Evolutionary conservation across 1,140 invertebrate genomes (phyloP), one percentile per base, ranked within the genome.

Genomic region (Lasioglossum baleicum): DNA sequence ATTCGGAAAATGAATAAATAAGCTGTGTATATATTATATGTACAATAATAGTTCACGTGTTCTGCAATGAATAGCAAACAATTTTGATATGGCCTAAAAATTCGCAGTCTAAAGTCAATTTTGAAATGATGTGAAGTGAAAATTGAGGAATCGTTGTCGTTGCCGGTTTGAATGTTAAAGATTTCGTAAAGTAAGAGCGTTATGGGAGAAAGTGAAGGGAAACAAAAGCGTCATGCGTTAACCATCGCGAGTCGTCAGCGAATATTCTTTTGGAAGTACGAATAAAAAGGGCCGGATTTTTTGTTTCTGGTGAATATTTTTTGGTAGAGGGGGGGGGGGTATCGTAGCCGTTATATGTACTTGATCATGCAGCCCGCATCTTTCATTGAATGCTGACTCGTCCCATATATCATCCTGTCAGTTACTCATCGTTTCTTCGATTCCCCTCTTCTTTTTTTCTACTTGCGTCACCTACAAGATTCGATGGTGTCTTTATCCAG

Each of bases 361-460:
- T n/a, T 35, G 40, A 44, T 42, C 26, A 10, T 31, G 7, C 26
- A 58, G 53, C 64, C 77, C 63, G 77, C 64, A 80, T 80, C 70
- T 80, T 61, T 75, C n/a, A 75, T 66, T 67, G 48, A 42, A 66
- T 26, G 61, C 44, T 17, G 53, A n/a, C 51, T 67, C 71, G 51
- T 67, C 77, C 64, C 72, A 74, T 74, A 74, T 75, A 61, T 75
- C 31, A 31, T 80, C 40, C 51, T 67, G 64, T 75, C 64, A 42
- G 63, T 80, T 66, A 66, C 53, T 40, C 77, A 53, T 67, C 70
- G 51, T 64, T 72, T 53, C 60, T 75, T 11, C 71, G 40, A 44
- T 74, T 58, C 20, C 6, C 0, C 22, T 74, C 17, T 40, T 7
- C 44, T 60, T 73, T 40, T 60, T 65, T 40, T 66, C 6, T 22